A percentile compares a stretch with the other conserved stretches of the same genome.
phyloP scores from a whole-genome alignment of 2,888 invertebrate genomes.

The Sceliomorpha sp. region DNA sequence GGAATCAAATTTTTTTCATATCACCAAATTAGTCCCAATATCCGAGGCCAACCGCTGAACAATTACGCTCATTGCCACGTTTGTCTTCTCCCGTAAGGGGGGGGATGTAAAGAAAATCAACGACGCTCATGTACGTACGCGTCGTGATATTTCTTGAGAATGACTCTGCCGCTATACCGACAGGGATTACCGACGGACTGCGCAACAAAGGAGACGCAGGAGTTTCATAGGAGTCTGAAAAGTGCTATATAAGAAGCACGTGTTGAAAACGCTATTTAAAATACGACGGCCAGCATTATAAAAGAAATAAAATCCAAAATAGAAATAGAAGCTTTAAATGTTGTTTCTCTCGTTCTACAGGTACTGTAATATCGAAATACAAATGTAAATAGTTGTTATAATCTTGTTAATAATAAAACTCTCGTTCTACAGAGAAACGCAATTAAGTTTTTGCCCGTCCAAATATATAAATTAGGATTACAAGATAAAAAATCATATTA shows the following conservation, averaged over 20 bases:
- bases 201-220: not conserved
- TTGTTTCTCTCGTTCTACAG: constrained; percentile 13
- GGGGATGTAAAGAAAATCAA: constrained; percentile 25
- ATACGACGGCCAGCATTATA: no score
- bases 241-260: no score
- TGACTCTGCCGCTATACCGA: constrained; percentile 3
- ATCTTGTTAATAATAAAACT: no score
- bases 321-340: constrained; percentile 22
- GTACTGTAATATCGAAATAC: constrained; percentile 2
- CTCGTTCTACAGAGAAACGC: constrained; percentile 12
- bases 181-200: not conserved
- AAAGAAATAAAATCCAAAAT: no score
- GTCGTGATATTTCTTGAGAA: constrained; percentile 7
- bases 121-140: constrained; percentile 7
- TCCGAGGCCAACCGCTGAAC: not conserved
- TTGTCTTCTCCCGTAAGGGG: constrained; percentile 3
- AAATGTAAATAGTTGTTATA: no score
- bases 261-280: no score
- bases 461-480: no score
- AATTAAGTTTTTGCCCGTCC: constrained; percentile 13
- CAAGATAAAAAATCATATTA: constrained; percentile 14
- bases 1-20: constrained; percentile 42
- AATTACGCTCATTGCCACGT: not conserved
- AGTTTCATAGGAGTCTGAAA: no score
- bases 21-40: constrained; percentile 59